Base-by-base conservation (phyloP, 2,888 invertebrate genomes). In the Anthoptus insignis region DNA sequence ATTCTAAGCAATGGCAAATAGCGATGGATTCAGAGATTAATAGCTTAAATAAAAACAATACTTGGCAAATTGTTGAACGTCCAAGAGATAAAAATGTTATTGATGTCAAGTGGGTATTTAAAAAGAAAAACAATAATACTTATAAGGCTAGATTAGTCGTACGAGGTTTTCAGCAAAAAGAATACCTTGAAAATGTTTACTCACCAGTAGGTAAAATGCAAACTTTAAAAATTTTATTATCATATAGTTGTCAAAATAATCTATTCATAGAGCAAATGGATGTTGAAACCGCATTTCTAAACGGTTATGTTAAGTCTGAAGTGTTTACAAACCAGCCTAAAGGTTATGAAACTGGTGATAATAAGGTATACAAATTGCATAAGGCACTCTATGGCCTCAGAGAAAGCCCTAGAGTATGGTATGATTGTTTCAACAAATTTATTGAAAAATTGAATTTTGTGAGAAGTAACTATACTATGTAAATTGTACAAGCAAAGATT, bases 31-130 rank as follows among this genome's bases (percentile, higher is more conserved):
- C 50, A 2, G 80, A 81, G 71, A 77, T 79, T 27, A 65, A 74
- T 39, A 78, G 76, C 42, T 61, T 80, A 63, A 60, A 66, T 37
- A 73, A 75, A 69, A 81, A 81, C 63, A 69, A 78, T 29, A 82
- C 79, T 21, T 81, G 79, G 79, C 60, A 69, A 70, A n/a, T 80
- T 63, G 75, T 77, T 47, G 69, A 74, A 5, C 68, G 57, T 37
- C 80, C 78, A 49, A 61, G 73, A 68, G 68, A 73, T 64, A 72
- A 77, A 74, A 69, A 76, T 5, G 64, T 76, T n/a, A 71, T 81
- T 34, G 77, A 79, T 73, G 73, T 75, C 1, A 80, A 77, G 52
- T 80, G 79, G 79, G 63, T 80, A 7, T 80, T 59, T 64, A 80
- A 59, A 66, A 80, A 37, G 64, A 77, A 82, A 68, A 68, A 45